Evolutionary conservation across 2,797 vertebrate species (phyloP).

Genomic region (Antennarius maculatus): DNA sequence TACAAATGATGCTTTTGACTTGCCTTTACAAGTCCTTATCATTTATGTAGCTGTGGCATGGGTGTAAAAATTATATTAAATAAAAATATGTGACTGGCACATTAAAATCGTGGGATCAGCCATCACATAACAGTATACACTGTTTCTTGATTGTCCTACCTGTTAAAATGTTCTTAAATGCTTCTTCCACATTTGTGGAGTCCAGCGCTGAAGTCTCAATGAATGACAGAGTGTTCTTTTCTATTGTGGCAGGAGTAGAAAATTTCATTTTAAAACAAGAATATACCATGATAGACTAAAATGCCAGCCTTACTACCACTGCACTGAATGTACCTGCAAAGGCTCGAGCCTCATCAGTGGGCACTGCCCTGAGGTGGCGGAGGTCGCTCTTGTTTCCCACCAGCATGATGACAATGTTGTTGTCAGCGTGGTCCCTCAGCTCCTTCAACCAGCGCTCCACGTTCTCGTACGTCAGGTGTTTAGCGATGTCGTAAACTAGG

Average conservation of each 20-base stretch:
- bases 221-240: conserved; percentile 97
- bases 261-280: background rate
- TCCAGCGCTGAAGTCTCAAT: conserved; percentile 97
- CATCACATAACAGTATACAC: background rate
- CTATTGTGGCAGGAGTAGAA: conserved; percentile 72
- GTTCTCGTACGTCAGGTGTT: conserved; percentile 95
- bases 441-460: conserved; percentile 98
- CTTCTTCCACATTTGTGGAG: conserved; percentile 97
- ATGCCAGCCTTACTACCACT: background rate
- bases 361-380: conserved; percentile 92
- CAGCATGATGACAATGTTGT: conserved; percentile 97
- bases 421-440: conserved; percentile 93
- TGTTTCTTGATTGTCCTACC: conserved; percentile 71
- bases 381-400: conserved; percentile 98
- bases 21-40: background rate
- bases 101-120: background rate
- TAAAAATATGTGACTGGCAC: background rate
- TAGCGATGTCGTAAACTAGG: conserved; percentile 95
- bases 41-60: background rate
- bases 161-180: conserved; percentile 98
- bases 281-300: background rate
- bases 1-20: background rate
- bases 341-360: conserved; percentile 92
- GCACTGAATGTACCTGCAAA: conserved; percentile 81
- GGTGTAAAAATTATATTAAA: background rate